Conservation (phyloP, 2,113 vertebrate species). For the Oryctolagus cuniculus region DNA sequence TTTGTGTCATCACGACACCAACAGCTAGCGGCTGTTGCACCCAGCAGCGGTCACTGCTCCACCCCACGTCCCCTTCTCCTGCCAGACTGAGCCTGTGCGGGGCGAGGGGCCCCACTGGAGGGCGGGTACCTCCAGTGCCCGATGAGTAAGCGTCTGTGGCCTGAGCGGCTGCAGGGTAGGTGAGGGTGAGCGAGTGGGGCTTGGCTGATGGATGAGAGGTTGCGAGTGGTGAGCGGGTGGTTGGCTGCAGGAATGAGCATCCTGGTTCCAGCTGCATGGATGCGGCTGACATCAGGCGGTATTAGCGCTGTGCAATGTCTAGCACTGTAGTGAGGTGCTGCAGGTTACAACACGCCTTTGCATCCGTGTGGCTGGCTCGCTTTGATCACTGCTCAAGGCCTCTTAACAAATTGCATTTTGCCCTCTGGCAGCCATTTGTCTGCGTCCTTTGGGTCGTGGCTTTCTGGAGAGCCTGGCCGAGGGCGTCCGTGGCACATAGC, state of each 20-base stretch:
- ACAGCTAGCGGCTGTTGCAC: background rate
- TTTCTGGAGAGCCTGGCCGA: background rate
- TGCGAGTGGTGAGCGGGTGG: background rate
- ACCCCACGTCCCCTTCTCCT: background rate
- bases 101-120: background rate
- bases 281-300: background rate
- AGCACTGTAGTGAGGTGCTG: background rate
- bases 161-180: too few species aligned
- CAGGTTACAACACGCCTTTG: background rate
- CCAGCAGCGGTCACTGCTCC: background rate
- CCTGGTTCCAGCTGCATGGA: background rate
- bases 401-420: constrained; percentile 17
- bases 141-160: too few species aligned
- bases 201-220: background rate
- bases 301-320: background rate
- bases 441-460: constrained; percentile 62
- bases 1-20: background rate
- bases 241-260: too few species aligned
- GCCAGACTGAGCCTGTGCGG: constrained; percentile 57
- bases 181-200: background rate
- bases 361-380: background rate
- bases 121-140: background rate
- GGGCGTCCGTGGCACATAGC: background rate
- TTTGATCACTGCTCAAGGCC: background rate
- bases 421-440: constrained; percentile 72